Base-by-base conservation (phyloP, 2,888 invertebrate genomes). In the Pseudococcus viburni region DNA sequence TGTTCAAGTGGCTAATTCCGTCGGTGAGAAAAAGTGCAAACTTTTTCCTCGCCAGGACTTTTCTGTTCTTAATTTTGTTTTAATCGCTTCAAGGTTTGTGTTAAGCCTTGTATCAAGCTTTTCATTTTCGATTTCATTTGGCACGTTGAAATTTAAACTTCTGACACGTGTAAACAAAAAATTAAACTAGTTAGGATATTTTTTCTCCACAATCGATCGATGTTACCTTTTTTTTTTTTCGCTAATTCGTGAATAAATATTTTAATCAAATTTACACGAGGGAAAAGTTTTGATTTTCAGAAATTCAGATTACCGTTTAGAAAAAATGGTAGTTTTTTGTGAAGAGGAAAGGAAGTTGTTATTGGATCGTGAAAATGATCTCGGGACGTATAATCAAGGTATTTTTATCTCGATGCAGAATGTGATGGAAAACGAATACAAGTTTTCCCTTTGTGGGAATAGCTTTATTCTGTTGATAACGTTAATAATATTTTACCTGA, bases 71-170 rank as follows among this genome's bases (percentile, higher is more conserved):
- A 9, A 68, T 73, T 73, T 73, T 33, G 15, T 73, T 73, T 33
- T 73, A 33, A 33, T 33, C 73, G 33, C 33, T 73, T 73, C 17
- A 68, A 68, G 26, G 12, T 68, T 68, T 5, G 15, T 26, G 8
- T 26, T 68, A 22, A 68, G 68, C 68, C 59, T 59, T 68, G 26
- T 68, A 42, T 68, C 11, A 68, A 26, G 68, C 19, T 26, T 19
- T 26, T 68, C 68, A 26, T 68, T 68, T 68, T 68, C 68, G 26
- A 68, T 68, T 68, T 11, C 68, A 68, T 68, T 59, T n/a, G n/a
- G 8, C 68, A 11, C 26, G 68, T 22, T 68, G 26, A 26, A 68
- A 26, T 68, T 68, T 22, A 68, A 68, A 68, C 26, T 68, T 26
- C 26, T 22, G 26, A 68, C 26, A 22, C 26, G 26, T 68, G 68